These are phyloP conservation scores for Cheilosia vernalis DNA, from an alignment of 2,888 invertebrate species.

Conservation along the genomic window DNA sequence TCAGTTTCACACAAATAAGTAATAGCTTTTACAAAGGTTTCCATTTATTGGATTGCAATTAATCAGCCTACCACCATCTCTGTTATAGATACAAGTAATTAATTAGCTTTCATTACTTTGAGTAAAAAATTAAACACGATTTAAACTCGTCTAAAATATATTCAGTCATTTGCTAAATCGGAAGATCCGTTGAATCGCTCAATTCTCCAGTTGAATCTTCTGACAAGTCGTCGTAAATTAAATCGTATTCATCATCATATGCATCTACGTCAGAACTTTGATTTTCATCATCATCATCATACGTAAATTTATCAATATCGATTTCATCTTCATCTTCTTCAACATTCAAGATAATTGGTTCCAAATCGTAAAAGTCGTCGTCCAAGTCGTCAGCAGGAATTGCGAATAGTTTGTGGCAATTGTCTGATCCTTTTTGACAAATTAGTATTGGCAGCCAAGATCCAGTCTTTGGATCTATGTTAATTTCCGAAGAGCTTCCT, in stretches of 20 bases:
- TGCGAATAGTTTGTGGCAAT: slow-evolving; percentile 2
- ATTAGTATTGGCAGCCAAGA: neutral
- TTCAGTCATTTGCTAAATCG: neutral
- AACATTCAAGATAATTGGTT: slow-evolving; percentile 22
- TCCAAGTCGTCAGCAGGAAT: neutral
- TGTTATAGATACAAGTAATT: no score
- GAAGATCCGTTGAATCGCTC: neutral
- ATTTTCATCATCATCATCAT: neutral
- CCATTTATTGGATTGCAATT: no score
- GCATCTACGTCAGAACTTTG: neutral
- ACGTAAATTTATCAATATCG: no score
- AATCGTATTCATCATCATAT: neutral
- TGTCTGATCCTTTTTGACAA: slow-evolving; percentile 7
- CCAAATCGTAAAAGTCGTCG: neutral
- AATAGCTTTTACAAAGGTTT: no score
- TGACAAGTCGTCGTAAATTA: neutral
- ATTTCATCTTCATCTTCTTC: slow-evolving; percentile 1
- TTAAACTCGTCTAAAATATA: neutral
- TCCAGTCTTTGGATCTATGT: neutral
- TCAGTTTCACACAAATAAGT: no score
- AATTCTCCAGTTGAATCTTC: neutral
- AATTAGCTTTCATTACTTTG: no score
- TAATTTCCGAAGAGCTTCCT: neutral
- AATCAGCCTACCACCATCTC: no score
- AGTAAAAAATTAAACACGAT: no score